A percentile compares a stretch with the other conserved stretches of the same genome.
These are phyloP conservation scores for Heliconius aoede DNA, from an alignment of 2,888 invertebrate species.

Conservation along the genomic window DNA sequence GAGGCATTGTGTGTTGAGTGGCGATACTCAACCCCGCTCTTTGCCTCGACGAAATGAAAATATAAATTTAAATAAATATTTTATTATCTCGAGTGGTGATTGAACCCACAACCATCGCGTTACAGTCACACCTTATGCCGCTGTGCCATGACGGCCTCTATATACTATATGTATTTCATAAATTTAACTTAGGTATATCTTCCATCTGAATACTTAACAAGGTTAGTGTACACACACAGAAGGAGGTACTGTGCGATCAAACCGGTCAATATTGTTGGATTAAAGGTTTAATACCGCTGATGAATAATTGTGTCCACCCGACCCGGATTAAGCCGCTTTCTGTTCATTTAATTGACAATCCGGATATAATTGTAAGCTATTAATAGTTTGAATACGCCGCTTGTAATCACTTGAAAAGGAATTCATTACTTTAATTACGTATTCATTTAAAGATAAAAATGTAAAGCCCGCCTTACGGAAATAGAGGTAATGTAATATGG, in stretches of 20 bases:
- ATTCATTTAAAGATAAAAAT: constrained; percentile 16
- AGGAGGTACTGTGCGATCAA: constrained; percentile 29
- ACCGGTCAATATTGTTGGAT: constrained; percentile 76
- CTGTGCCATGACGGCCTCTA: too few relatives aligned
- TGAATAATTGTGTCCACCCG: constrained; percentile 73
- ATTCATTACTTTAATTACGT: constrained; percentile 35
- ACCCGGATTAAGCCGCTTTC: constrained; percentile 78
- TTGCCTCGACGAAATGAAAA: too few relatives aligned
- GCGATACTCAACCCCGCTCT: too few relatives aligned
- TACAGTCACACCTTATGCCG: too few relatives aligned
- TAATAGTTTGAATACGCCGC: constrained; percentile 68
- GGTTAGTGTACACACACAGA: constrained; percentile 16
- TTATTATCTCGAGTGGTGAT: too few relatives aligned
- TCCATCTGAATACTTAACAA: constrained; percentile 4
- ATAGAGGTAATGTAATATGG: not conserved
- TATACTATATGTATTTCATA: not conserved
- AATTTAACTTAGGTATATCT: not conserved
- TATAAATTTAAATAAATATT: too few relatives aligned
- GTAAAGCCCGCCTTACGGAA: not conserved
- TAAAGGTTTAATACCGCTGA: constrained; percentile 77
- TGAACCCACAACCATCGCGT: too few relatives aligned
- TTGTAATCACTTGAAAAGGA: constrained; percentile 41
- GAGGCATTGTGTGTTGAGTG: too few relatives aligned
- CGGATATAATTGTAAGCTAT: constrained; percentile 75
- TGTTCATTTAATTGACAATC: constrained; percentile 80